A percentile compares a stretch with the other conserved stretches of the same genome.
phyloP scores from a whole-genome alignment of 2,797 vertebrate genomes.

The Distichodus sexfasciatus region DNA sequence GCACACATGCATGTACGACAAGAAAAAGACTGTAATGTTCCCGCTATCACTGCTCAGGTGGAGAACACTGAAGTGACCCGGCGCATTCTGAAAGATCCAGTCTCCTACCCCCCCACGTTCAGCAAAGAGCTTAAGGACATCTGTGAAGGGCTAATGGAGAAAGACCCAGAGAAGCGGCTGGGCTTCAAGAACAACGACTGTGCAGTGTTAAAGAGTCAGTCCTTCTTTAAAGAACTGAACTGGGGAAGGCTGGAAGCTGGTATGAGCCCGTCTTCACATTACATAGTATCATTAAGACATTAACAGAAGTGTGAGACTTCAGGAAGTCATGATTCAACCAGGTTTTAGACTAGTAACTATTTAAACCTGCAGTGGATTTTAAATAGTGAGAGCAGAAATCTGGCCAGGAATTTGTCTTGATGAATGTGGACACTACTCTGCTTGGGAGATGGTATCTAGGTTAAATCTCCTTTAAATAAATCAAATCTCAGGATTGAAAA shows the following conservation, averaged over 20 bases:
- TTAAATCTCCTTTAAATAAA: no score
- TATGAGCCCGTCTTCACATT: constrained; percentile 29
- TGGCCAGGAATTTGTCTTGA: no score
- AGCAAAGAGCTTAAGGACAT: constrained; percentile 65
- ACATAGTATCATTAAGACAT: background rate
- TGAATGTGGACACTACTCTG: no score
- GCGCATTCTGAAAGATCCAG: constrained; percentile 67
- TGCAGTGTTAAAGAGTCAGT: constrained; percentile 66
- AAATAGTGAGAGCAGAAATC: no score
- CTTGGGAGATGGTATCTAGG: no score
- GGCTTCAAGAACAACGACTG: constrained; percentile 71
- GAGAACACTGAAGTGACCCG: constrained; percentile 69
- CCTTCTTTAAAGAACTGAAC: constrained; percentile 72
- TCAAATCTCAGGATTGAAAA: no score
- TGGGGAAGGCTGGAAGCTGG: constrained; percentile 77
- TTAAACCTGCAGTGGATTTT: no score
- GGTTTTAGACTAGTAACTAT: no score
- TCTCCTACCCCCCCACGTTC: constrained; percentile 63
- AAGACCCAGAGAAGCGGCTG: constrained; percentile 68
- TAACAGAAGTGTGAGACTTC: no score
- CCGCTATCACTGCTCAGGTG: constrained; percentile 68
- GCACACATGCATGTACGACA: background rate
- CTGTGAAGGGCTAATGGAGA: constrained; percentile 73
- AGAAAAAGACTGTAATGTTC: no score
- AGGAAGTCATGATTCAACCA: no score